These are phyloP conservation scores for Xylota segnis DNA, from an alignment of 2,888 invertebrate species.

Conservation along the genomic window DNA sequence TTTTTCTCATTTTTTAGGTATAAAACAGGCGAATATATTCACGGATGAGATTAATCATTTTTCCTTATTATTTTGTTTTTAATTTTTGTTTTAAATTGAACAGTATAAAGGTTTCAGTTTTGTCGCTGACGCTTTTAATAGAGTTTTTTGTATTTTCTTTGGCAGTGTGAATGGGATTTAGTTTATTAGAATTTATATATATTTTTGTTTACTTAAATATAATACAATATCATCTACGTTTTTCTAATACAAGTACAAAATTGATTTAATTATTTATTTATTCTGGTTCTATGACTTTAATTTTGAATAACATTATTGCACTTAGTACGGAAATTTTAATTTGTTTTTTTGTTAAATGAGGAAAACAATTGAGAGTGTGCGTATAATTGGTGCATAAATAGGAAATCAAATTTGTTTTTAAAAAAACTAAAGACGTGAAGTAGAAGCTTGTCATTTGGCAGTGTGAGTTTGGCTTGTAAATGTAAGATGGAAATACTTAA, in stretches of 20 bases:
- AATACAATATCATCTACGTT: constrained; percentile 9
- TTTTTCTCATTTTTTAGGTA: constrained; percentile 2
- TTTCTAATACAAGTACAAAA: constrained; percentile 25
- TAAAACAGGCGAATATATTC: constrained; percentile 21
- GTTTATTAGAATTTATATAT: constrained; percentile 19
- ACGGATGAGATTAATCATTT: background rate
- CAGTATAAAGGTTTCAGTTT: constrained; percentile 2
- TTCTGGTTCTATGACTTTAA: background rate
- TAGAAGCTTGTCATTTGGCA: background rate
- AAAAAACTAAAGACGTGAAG: background rate
- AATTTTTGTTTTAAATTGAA: background rate
- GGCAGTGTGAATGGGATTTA: constrained; percentile 59
- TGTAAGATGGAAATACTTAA: background rate
- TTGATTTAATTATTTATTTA: constrained; percentile 11
- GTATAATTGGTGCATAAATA: background rate
- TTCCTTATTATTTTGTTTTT: background rate
- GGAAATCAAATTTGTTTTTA: background rate
- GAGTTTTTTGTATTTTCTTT: constrained; percentile 14
- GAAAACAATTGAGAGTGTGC: background rate
- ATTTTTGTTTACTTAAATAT: constrained; percentile 7
- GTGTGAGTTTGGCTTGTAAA: background rate
- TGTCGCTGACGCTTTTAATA: background rate
- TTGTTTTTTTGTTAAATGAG: background rate
- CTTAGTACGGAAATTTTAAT: background rate
- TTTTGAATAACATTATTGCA: background rate